phyloP scores from a whole-genome alignment of 2,113 vertebrate species.

The Dicerorhinus sumatrensis region DNA sequence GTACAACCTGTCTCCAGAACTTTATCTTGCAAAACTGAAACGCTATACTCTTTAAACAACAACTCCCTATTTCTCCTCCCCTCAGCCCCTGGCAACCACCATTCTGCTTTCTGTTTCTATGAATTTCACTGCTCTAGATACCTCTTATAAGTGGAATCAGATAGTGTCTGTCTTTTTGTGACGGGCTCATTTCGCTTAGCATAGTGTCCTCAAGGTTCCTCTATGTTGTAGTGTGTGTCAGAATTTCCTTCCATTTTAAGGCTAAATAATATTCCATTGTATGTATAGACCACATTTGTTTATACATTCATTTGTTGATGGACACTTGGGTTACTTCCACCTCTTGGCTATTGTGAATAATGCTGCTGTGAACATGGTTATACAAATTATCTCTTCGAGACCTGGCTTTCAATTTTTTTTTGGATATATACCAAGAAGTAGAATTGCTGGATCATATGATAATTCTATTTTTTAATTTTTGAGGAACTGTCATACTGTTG shows the following conservation, averaged over 20 bases:
- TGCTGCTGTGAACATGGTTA: neutral
- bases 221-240: neutral
- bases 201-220: neutral
- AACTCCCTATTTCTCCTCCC: neutral
- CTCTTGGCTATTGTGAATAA: neutral
- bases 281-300: neutral
- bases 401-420: neutral
- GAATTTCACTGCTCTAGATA: neutral
- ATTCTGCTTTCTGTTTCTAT: neutral
- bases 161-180: neutral
- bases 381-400: neutral
- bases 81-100: neutral
- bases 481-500: neutral
- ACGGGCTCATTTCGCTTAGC: neutral
- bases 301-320: neutral
- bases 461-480: neutral
- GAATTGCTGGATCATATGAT: neutral
- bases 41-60: neutral
- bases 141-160: neutral
- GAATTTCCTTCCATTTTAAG: conserved; percentile 38
- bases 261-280: neutral
- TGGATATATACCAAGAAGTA: neutral
- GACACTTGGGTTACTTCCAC: neutral
- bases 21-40: neutral
- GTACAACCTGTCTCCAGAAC: neutral